Evolutionary conservation across 30 jellyfish, hydroid and myxozoan genomes (phyloP).

Genomic region (Nemopilema nomurai): DNA sequence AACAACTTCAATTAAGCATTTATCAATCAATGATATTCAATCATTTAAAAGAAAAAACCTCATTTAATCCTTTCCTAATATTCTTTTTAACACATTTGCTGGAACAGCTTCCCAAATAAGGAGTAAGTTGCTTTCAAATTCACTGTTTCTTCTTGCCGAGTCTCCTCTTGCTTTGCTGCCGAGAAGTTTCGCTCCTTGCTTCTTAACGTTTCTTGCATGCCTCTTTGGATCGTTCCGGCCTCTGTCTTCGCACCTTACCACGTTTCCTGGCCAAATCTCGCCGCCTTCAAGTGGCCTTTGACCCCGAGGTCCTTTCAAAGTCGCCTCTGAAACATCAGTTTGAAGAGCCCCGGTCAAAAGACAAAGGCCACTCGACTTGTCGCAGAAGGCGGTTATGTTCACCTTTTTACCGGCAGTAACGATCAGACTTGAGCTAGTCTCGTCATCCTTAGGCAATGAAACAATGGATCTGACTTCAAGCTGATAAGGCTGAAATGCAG

Average conservation of each 20-base stretch:
- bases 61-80: neutral
- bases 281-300: neutral
- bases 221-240: too few species aligned
- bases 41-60: neutral
- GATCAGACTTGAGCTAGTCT: conserved; percentile 42
- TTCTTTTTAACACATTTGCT: conserved; percentile 32
- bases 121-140: conserved; percentile 32
- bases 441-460: conserved; percentile 15
- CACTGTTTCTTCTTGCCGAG: neutral
- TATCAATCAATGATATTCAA: too few species aligned
- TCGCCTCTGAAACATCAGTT: conserved; percentile 13
- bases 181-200: too few species aligned
- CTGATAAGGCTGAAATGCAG: conserved; percentile 72
- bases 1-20: too few species aligned
- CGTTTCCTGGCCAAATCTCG: neutral
- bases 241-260: neutral
- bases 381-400: conserved; percentile 31
- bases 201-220: too few species aligned
- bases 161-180: neutral
- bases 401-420: conserved; percentile 80
- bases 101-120: conserved; percentile 55
- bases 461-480: conserved; percentile 62
- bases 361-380: conserved; percentile 30
- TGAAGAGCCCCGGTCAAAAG: conserved; percentile 44
- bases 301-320: neutral